Evolutionary conservation across 2,888 invertebrate species (phyloP), one percentile per base, ranked within the genome.

Genomic region (Rhamphomyia laevipes): DNA sequence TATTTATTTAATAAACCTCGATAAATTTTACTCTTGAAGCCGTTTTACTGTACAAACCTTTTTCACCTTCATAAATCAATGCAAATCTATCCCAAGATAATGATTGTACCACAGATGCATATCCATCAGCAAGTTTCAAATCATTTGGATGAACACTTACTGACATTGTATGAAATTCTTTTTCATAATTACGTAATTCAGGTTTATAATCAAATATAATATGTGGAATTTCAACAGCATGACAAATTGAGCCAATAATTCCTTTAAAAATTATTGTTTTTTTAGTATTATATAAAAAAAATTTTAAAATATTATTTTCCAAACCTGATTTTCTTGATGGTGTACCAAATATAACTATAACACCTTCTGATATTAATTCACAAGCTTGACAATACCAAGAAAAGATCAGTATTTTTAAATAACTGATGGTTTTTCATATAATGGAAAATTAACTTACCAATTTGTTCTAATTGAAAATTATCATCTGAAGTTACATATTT

Each of bases 51-150:
- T 3, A 21, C 17, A 51, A 61, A 78, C 86, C 88, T 61, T 82
- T 84, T 62, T 86, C 82, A 61, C 82, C 81, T 70, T 92, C 90
- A 65, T 90, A 91, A 46, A 91, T 77, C 41, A 88, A 80, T 3
- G 87, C 84, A 61, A 86, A 89, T 56, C 77, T 78, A 57, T 81
- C 80, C 91, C 91, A 91, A 56, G 80, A 80, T 66, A 84, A 82
- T 53, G 78, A 79, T 55, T 79, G 78, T 4, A 91, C 77, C 40
- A 89, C 68, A 63, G 81, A 81, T 2, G 84, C 81, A 60, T 82
- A 81, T 15, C 86, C 87, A 64, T 80, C 67, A 7, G 82, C 75
- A 33, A 85, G 68, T 43, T 77, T 73, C 16, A 77, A 69, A 42
- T 81, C 76, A 57, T 82, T 75, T 0, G 88, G 88, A 66, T 80